A percentile compares a stretch with the other conserved stretches of the same genome.
Conservation (phyloP, 2,113 vertebrate genomes). For the Hyla sarda region DNA sequence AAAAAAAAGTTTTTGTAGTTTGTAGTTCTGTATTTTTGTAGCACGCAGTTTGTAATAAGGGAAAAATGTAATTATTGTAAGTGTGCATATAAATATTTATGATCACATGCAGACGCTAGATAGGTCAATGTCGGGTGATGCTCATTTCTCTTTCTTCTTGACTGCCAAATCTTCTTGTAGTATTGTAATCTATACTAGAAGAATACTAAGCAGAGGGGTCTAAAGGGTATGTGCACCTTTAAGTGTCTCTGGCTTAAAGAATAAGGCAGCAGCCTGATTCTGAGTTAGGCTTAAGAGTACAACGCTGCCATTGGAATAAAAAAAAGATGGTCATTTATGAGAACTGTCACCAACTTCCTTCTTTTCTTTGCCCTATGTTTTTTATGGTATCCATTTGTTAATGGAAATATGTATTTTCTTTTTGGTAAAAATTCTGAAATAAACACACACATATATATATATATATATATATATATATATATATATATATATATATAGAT, state of each 20-base stretch:
- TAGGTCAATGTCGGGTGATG: too few species aligned
- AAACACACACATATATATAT: too few species aligned
- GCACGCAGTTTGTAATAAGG: slow-evolving; percentile 30
- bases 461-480: too few species aligned
- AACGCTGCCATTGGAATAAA: background rate
- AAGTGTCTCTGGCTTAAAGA: background rate
- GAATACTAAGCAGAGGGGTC: background rate
- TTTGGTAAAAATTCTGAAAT: too few species aligned
- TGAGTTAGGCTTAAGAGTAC: background rate
- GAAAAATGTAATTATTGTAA: slow-evolving; percentile 33
- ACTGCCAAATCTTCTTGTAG: background rate
- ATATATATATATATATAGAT: too few species aligned
- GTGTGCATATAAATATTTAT: slow-evolving; percentile 50
- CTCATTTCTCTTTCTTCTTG: background rate
- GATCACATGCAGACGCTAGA: slow-evolving; percentile 3
- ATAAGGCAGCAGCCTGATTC: background rate
- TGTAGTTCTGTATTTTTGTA: slow-evolving; percentile 9
- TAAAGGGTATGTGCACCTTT: background rate
- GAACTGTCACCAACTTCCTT: too few species aligned
- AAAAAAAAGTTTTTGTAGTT: too few species aligned
- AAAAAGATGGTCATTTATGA: too few species aligned
- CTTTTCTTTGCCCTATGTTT: too few species aligned
- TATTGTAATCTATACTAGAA: background rate
- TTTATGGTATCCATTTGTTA: too few species aligned
- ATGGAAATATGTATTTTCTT: too few species aligned